Evolutionary conservation across 2,888 invertebrate genomes (phyloP), one percentile per base, ranked within the genome.

Genomic region (Spatulosminthurus flaviceps): DNA sequence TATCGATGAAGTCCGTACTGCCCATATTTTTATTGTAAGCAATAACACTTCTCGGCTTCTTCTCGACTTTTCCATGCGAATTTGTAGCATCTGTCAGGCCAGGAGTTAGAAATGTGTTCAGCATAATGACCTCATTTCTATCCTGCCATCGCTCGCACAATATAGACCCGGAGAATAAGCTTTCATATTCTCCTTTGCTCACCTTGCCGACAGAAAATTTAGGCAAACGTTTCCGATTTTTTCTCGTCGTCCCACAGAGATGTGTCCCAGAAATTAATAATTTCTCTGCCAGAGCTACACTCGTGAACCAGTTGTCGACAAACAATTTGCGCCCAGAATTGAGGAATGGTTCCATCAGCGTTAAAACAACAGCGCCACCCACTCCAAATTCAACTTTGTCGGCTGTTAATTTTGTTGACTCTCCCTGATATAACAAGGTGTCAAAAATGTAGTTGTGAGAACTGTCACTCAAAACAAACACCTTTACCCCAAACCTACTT

Each of bases 401-500:
- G 9, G 64, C 64, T 16, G 22, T 64, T 4, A 22, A 4, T 64
- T 26, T 64, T 9, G 64, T 64, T 24, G 11, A 5, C 2, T 9
- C 24, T 4, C 64, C 64, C 1, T 11, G 9, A 64, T 64, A 64
- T n/a, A 64, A 5, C 1, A 64, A 4, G 5, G 64, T 64, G 16
- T 64, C 64, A 5, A 64, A 26, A 13, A 64, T n/a, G 24, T 22
- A 64, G 24, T 64, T 64, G 11, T 22, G 2, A 24, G 64, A 24
- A 64, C 64, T 64, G 24, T 64, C 64, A 24, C 64, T 64, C 1
- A 64, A 24, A 24, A 64, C 64, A 64, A 64, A 64, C 16, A 64
- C n/a, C 16, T 64, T 64, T 4, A 64, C 64, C 11, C 24, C 64
- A 16, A 64, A 64, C 9, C 64, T 2, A 24, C 64, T 64, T 9